Evolutionary conservation across 1,140 invertebrate species (phyloP).

Genomic region (Drosophila subobscura): DNA sequence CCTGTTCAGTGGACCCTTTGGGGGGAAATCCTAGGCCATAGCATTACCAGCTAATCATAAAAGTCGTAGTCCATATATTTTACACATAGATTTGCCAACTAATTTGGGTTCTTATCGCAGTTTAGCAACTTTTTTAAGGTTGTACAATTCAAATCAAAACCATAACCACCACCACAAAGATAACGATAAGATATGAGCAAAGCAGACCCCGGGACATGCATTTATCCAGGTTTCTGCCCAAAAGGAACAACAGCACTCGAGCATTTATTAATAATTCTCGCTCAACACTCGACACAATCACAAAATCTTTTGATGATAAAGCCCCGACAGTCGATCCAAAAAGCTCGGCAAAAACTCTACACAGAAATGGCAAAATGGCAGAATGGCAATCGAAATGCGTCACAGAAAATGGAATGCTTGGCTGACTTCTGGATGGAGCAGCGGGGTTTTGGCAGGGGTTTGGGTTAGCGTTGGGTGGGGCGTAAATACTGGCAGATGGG

Average conservation of each 20-base stretch:
- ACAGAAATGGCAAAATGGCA: constrained; percentile 36
- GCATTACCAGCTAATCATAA: constrained; percentile 3
- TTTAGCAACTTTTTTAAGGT: constrained; percentile 19
- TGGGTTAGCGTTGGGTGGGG: too few species aligned
- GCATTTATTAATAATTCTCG: constrained; percentile 36
- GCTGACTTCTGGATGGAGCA: constrained; percentile 15
- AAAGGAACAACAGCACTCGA: constrained; percentile 19
- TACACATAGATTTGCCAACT: not conserved
- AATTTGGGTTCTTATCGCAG: constrained; percentile 24
- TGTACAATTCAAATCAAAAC: constrained; percentile 25
- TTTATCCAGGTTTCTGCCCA: constrained; percentile 26
- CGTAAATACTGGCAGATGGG: constrained; percentile 10
- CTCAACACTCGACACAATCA: constrained; percentile 26
- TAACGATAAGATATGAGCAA: constrained; percentile 32
- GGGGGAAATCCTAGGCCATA: constrained; percentile 17
- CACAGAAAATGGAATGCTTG: constrained; percentile 52
- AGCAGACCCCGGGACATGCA: constrained; percentile 6
- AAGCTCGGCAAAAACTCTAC: constrained; percentile 34
- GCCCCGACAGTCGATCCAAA: constrained; percentile 26
- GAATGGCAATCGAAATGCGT: constrained; percentile 49
- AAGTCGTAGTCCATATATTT: not conserved
- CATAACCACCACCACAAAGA: constrained; percentile 21
- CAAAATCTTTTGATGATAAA: constrained; percentile 54
- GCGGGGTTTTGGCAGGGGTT: not conserved
- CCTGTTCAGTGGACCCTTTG: not conserved